A percentile compares a stretch with the other conserved stretches of the same genome.
Conservation (phyloP, 2,113 vertebrate species). For the Ahaetulla prasina region DNA sequence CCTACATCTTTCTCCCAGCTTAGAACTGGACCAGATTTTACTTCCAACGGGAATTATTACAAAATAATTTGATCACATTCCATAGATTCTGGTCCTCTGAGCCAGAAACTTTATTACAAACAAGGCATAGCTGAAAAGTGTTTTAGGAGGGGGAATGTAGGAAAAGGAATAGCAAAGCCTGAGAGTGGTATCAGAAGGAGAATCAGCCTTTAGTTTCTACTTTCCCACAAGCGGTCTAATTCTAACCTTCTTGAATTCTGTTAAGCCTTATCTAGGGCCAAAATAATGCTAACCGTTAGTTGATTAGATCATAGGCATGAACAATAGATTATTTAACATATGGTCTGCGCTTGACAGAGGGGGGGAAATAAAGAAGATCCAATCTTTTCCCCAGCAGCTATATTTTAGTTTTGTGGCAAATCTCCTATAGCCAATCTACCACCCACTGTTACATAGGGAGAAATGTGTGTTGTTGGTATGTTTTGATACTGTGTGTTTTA, state of each 20-base stretch:
- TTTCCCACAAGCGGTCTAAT: not conserved
- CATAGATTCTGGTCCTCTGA: not conserved
- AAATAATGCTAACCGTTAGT: not conserved
- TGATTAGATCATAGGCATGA: not conserved
- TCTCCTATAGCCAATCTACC: not conserved
- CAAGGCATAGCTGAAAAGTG: not conserved
- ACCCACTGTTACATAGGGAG: not conserved
- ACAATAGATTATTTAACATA: not conserved
- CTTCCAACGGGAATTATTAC: not conserved
- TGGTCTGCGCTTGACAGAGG: not conserved
- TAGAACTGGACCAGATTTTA: not conserved
- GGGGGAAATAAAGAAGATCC: not conserved
- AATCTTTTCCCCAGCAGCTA: not conserved
- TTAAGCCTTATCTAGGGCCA: not conserved
- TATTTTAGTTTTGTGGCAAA: not conserved
- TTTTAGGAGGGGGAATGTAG: not conserved
- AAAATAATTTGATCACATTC: not conserved
- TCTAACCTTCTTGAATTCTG: not conserved
- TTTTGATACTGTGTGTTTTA: not conserved
- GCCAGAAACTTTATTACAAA: not conserved
- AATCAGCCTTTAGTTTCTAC: not conserved
- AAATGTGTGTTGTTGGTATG: not conserved
- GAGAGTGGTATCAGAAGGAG: not conserved
- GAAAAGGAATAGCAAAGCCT: not conserved
- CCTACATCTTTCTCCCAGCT: not conserved